phyloP scores from a whole-genome alignment of 2,113 vertebrate genomes.

The Hypocryptadius cinnamomeus region DNA sequence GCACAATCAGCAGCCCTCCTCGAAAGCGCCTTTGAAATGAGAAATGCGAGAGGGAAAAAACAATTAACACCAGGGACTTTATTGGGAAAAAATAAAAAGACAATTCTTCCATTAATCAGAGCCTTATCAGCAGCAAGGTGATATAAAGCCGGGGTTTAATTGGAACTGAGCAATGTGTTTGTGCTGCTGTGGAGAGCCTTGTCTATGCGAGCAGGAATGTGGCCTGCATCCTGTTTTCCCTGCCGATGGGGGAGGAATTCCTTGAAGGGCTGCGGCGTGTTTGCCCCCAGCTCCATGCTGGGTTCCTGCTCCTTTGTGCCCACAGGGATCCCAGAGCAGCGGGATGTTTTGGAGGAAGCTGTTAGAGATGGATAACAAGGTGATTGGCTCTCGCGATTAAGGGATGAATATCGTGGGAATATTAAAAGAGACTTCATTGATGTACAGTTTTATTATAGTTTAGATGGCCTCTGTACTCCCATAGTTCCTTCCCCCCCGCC shows the following conservation, averaged over 20 bases:
- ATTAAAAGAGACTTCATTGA: too few species aligned
- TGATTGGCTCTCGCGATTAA: background rate
- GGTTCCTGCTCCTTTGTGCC: conserved; percentile 8
- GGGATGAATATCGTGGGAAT: background rate
- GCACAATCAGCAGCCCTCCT: conserved; percentile 64
- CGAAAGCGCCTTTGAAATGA: conserved; percentile 29
- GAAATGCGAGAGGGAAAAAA: conserved; percentile 49
- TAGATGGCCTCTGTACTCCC: background rate
- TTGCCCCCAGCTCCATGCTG: conserved; percentile 38
- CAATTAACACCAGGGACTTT: conserved; percentile 24
- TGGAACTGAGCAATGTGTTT: conserved; percentile 57
- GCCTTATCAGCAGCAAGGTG: conserved; percentile 67
- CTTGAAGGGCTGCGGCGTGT: conserved; percentile 7
- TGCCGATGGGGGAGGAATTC: conserved; percentile 46
- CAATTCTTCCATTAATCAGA: conserved; percentile 70
- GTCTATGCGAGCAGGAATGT: conserved; percentile 74
- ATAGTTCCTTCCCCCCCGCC: background rate
- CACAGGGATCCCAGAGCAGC: background rate
- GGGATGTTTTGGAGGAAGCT: background rate
- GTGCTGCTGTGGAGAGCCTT: conserved; percentile 55
- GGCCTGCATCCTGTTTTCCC: conserved; percentile 84
- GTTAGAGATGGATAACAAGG: background rate
- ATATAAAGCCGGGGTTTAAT: conserved; percentile 68
- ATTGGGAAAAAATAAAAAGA: conserved; percentile 41
- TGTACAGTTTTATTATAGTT: background rate